Percentiles rank a stretch among this genome's conserved stretches.
Evolutionary conservation across 2,797 vertebrate genomes (phyloP).

Genomic region (Hozukius guyotensis): DNA sequence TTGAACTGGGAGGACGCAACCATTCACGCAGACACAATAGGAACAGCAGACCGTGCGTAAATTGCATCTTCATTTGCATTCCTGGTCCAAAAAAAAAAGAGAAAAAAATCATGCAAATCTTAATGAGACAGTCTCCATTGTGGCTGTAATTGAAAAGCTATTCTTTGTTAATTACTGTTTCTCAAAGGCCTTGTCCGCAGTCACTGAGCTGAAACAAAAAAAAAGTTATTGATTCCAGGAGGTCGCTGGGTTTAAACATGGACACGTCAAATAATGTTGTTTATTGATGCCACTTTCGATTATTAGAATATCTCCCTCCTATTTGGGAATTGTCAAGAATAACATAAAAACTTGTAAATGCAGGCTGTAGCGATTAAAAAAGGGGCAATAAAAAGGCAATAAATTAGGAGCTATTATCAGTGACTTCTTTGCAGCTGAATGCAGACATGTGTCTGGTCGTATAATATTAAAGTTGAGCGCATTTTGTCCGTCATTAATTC

Average conservation of each 20-base stretch:
- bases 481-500: constrained; percentile 33
- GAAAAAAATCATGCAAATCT: constrained; percentile 81
- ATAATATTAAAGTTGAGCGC: constrained; percentile 33
- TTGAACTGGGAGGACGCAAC: constrained; percentile 79
- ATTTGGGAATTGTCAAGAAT: not conserved
- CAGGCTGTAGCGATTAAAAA: not conserved
- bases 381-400: constrained; percentile 11
- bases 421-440: constrained; percentile 13
- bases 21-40: constrained; percentile 81
- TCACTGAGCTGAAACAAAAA: constrained; percentile 82
- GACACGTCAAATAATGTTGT: constrained; percentile 48
- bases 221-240: constrained; percentile 76
- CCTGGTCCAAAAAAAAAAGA: constrained; percentile 57
- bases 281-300: constrained; percentile 41
- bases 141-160: constrained; percentile 84
- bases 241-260: constrained; percentile 58
- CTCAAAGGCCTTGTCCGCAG: constrained; percentile 78
- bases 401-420: constrained; percentile 18
- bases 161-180: constrained; percentile 84
- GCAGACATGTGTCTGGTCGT: constrained; percentile 10
- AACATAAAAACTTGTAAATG: not conserved
- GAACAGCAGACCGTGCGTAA: constrained; percentile 84
- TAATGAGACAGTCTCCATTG: constrained; percentile 86
- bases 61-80: constrained; percentile 87
- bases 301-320: not conserved